Base-by-base conservation (phyloP, 1,140 invertebrate species). In the Homalodisca vitripennis region DNA sequence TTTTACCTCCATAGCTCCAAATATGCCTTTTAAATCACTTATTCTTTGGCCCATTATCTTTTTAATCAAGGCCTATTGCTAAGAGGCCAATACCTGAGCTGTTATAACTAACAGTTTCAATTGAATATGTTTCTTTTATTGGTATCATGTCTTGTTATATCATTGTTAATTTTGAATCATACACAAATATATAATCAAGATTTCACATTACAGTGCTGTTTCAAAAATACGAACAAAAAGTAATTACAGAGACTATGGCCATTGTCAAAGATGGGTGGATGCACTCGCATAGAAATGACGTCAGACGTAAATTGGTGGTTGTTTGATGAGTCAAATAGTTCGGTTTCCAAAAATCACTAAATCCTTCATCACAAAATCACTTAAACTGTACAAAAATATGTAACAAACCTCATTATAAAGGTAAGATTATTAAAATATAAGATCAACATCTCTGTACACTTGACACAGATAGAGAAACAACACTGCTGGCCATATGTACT, bases 1-100 rank as follows among this genome's bases (percentile, higher is more conserved):
- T 70, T 69, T 70, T 32, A 72, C 72, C 67, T 75, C 74, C 74
- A 76, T 75, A 65, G 48, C 70, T 66, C 70, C 72, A 70, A 74
- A 73, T 47, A 73, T 65, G 47, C 74, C 69, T 71, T 71, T 75
- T 22, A 75, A 69, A 46, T 76, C 74, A 66, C 74, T 75, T 26
- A 75, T 71, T 63, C 73, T 75, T 64, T 76, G 74, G 71, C 74
- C 75, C 75, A 75, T 75, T 74, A 74, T 74, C 55, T 69, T 47
- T 32, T 69, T 26, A 22, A 27, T 41, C 30, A 30, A 12, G 31
- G 24, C 34, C 26, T 62, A 63, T 14, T 26, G 17, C 12, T 22
- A 13, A 6, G 62, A 24, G 34, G 62, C 30, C 34, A 64, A 70
- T 17, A 63, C 1, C 34, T 41, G 34, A 41, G 17, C 6, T 41